Evolutionary conservation across 1,140 invertebrate species (phyloP).

Genomic region (Scaptomyza graminum): DNA sequence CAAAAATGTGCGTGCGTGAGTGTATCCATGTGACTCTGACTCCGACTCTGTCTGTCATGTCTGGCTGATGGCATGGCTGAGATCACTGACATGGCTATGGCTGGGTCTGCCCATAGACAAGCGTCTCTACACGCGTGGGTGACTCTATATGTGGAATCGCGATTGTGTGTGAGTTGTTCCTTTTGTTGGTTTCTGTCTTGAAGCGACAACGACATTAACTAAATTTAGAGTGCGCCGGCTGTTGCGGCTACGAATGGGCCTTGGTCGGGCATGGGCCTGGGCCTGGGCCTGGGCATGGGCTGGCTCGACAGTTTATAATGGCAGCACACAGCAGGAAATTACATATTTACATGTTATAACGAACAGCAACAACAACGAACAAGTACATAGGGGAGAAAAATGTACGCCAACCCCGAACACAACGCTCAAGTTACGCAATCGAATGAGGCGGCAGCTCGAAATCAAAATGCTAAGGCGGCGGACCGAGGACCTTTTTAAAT

Average conservation of each 20-base stretch:
- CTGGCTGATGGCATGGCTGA: constrained; percentile 11
- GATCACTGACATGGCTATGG: too few species aligned
- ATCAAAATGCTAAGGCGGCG: constrained; percentile 43
- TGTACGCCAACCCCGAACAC: constrained; percentile 9
- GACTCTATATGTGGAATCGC: constrained; percentile 21
- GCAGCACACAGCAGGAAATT: constrained; percentile 63
- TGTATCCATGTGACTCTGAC: constrained; percentile 47
- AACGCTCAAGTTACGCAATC: constrained; percentile 73
- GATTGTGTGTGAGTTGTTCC: background rate
- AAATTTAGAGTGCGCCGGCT: constrained; percentile 79
- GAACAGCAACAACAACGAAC: constrained; percentile 4
- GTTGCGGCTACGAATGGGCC: constrained; percentile 39
- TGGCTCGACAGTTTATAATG: constrained; percentile 17
- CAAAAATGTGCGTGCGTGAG: constrained; percentile 78
- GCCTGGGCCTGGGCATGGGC: background rate
- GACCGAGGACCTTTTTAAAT: constrained; percentile 5
- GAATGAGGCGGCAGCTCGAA: constrained; percentile 51
- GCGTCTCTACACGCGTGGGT: constrained; percentile 37
- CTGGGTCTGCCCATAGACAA: too few species aligned
- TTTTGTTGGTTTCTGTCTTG: constrained; percentile 41
- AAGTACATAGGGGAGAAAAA: constrained; percentile 10
- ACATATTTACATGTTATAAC: constrained; percentile 59
- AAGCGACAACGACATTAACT: constrained; percentile 59
- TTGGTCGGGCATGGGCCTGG: background rate
- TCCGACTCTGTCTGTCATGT: constrained; percentile 10